These are phyloP conservation scores for Lontra canadensis DNA, from an alignment of 2,113 vertebrate species.

Conservation along the genomic window DNA sequence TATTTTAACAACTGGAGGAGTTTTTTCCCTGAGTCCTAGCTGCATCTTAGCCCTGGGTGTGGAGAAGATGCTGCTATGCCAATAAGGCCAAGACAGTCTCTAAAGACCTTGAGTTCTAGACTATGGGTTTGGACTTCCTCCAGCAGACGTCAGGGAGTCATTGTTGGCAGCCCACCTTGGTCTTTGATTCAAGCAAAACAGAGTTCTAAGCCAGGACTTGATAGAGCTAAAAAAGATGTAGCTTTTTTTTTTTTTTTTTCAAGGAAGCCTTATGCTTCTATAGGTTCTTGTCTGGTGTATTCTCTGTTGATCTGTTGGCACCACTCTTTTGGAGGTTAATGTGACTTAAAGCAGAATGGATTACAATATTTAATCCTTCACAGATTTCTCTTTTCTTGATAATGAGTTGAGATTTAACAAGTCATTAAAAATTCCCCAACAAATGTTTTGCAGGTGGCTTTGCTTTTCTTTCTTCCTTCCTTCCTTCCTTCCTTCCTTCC, in stretches of 20 bases:
- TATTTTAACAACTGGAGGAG: background rate
- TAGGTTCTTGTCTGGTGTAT: slow-evolving; percentile 19
- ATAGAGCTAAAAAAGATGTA: slow-evolving; percentile 15
- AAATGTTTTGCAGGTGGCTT: slow-evolving; percentile 60
- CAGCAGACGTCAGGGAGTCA: background rate
- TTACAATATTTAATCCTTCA: slow-evolving; percentile 52
- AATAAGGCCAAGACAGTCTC: background rate
- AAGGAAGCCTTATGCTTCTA: slow-evolving; percentile 55
- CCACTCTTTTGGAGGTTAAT: slow-evolving; percentile 43
- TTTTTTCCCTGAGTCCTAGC: background rate
- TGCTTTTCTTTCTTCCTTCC: background rate
- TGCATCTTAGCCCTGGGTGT: background rate
- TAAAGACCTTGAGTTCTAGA: background rate
- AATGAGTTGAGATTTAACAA: slow-evolving; percentile 68
- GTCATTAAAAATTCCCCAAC: slow-evolving; percentile 64
- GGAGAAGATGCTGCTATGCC: background rate
- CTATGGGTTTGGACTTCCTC: background rate
- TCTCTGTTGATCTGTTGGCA: slow-evolving; percentile 52
- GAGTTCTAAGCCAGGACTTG: slow-evolving; percentile 59
- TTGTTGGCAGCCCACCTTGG: background rate
- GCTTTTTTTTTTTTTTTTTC: slow-evolving; percentile 21
- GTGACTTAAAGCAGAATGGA: slow-evolving; percentile 50
- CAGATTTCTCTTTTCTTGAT: slow-evolving; percentile 57
- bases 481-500: too few relatives aligned
- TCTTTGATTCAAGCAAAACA: slow-evolving; percentile 56